Conservation (phyloP, 2,888 invertebrate species). For the Agonopterix alstromeriana region DNA sequence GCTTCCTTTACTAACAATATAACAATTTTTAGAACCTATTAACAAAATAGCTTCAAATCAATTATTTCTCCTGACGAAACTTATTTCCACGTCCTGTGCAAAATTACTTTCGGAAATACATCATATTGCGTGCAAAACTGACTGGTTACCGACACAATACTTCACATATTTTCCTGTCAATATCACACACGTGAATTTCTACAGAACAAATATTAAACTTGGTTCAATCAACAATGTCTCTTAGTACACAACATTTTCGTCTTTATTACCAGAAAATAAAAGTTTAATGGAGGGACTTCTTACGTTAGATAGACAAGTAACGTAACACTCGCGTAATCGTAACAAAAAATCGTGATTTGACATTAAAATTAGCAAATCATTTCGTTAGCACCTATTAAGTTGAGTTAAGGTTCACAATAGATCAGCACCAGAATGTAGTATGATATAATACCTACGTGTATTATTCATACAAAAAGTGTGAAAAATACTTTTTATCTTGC, state of each 20-base stretch:
- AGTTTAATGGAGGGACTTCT: too few relatives aligned
- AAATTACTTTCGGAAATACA: neutral
- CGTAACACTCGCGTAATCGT: slow-evolving; percentile 10
- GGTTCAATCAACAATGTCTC: too few relatives aligned
- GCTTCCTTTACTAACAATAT: too few relatives aligned
- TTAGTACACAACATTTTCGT: too few relatives aligned
- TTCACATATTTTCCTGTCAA: too few relatives aligned
- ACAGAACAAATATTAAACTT: neutral
- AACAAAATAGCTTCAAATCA: too few relatives aligned
- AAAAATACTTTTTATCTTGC: neutral
- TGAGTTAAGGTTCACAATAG: neutral
- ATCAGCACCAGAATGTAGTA: neutral
- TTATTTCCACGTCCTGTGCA: too few relatives aligned
- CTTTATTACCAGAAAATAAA: too few relatives aligned
- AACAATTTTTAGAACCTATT: too few relatives aligned
- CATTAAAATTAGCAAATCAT: neutral
- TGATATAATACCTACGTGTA: neutral
- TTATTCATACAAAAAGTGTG: neutral
- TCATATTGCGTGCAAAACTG: neutral
- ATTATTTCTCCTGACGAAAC: too few relatives aligned
- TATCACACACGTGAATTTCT: neutral
- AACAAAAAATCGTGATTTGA: slow-evolving; percentile 7
- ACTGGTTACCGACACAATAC: neutral
- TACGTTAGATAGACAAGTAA: neutral
- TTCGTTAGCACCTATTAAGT: neutral